Percentiles rank a stretch among this genome's conserved stretches.
phyloP scores from a whole-genome alignment of 2,797 vertebrate genomes.

The Labroides dimidiatus region DNA sequence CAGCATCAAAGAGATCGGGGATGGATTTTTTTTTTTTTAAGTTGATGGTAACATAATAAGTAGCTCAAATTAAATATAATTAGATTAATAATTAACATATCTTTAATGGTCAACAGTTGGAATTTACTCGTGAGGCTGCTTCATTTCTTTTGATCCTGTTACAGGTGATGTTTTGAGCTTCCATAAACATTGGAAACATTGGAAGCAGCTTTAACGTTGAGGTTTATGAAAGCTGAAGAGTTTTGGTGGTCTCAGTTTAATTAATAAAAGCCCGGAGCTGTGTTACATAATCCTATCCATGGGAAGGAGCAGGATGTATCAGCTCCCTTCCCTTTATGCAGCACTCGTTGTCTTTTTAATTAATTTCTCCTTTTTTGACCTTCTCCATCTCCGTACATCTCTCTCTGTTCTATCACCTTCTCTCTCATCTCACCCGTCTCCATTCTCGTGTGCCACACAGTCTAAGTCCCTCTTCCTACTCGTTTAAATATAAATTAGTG shows the following conservation, averaged over 20 bases:
- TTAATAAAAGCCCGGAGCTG: constrained; percentile 36
- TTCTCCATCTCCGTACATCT: constrained; percentile 24
- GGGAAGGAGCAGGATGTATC: constrained; percentile 25
- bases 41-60: constrained; percentile 13
- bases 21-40: not conserved
- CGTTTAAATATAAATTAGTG: not conserved
- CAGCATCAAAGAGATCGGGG: constrained; percentile 31
- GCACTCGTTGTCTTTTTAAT: constrained; percentile 47
- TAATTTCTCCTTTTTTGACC: constrained; percentile 41
- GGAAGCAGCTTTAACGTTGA: too few relatives aligned
- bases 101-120: too few relatives aligned
- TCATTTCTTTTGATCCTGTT: too few relatives aligned
- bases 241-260: constrained; percentile 17
- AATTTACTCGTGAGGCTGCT: too few relatives aligned
- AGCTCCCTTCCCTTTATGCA: constrained; percentile 27
- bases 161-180: too few relatives aligned
- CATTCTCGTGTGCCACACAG: constrained; percentile 16
- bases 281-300: constrained; percentile 48
- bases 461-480: constrained; percentile 6
- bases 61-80: constrained; percentile 10
- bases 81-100: too few relatives aligned
- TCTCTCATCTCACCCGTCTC: too few relatives aligned
- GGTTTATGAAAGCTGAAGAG: constrained; percentile 25
- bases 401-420: too few relatives aligned
- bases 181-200: too few relatives aligned